Evolutionary conservation across 1,140 invertebrate species (phyloP), one percentile per base, ranked within the genome.

Genomic region (Drosophila ogumai): DNA sequence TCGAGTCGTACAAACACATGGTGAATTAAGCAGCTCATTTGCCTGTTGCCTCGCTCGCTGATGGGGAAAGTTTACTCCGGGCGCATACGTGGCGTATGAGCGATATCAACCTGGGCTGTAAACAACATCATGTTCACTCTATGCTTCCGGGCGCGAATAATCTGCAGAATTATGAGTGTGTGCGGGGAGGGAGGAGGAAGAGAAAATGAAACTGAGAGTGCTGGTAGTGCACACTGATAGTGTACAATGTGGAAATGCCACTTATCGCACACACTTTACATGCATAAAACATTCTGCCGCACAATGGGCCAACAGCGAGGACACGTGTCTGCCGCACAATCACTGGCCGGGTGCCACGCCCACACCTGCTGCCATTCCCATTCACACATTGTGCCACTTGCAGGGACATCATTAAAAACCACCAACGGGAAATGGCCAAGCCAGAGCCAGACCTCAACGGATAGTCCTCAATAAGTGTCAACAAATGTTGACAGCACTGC

Each of bases 391-490:
- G 17, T 43, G 55, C 61, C 55, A 59, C 43, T 40, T 57, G 66
- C 65, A 61, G 65, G 49, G 47, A 75, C 69, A 49, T 71, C 79
- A 87, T 87, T 79, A 86, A 79, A 68, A 61, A 43, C 57, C 75
- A 55, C 54, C 78, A 54, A 28, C 47, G 55, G 32, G 43, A 74
- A 78, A 69, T 58, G 79, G 49, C 50, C 28, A 61, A 79, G 65
- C 67, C 60, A 58, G 66, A 79, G 77, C 44, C 71, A 68, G 44
- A 65, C 63, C 56, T 71, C 22, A 55, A 49, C 78, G 66, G 72
- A 71, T 81, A 75, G 54, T 54, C 66, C 86, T 82, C 84, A 88
- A 87, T 85, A 87, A 85, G 67, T 82, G 79, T 79, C 75, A 82
- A 79, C 84, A 69, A 75, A 76, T 57, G 72, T 72, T 67, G 50